phyloP scores from a whole-genome alignment of 2,888 invertebrate genomes.

The Petrolisthes manimaculis region DNA sequence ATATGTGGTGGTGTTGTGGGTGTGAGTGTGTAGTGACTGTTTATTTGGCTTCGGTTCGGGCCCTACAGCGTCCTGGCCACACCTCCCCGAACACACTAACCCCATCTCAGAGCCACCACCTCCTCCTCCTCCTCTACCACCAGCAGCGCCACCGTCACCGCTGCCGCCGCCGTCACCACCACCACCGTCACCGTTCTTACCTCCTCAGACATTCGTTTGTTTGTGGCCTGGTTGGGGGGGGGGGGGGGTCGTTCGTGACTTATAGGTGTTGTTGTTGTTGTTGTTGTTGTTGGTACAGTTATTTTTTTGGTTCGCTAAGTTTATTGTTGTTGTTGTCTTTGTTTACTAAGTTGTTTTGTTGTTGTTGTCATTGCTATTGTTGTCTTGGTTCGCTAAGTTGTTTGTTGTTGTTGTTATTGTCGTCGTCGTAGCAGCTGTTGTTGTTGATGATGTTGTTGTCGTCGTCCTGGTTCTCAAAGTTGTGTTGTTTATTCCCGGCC shows the following conservation, averaged over 20 bases:
- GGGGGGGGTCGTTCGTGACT: background rate
- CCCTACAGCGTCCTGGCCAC: constrained; percentile 49
- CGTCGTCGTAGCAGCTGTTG: background rate
- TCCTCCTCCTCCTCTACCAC: background rate
- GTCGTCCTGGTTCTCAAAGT: background rate
- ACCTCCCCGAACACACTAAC: constrained; percentile 52
- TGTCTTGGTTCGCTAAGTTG: background rate
- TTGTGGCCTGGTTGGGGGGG: background rate
- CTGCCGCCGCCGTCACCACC: background rate
- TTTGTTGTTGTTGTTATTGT: background rate
- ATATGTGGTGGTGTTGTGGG: constrained; percentile 31
- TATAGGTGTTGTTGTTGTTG: background rate
- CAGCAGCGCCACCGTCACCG: background rate
- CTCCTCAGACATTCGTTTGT: background rate
- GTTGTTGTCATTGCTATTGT: background rate
- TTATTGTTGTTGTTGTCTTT: background rate
- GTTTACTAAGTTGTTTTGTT: background rate
- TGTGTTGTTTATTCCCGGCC: background rate
- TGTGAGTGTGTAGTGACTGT: constrained; percentile 33
- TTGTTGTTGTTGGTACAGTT: no score
- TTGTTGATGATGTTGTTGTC: no score
- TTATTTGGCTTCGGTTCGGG: no score
- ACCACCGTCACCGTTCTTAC: constrained; percentile 13
- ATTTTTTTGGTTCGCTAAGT: no score
- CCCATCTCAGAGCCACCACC: constrained; percentile 35